Evolutionary conservation across 2,888 invertebrate genomes (phyloP).

Genomic region (Drosophila quasianomalipes): DNA sequence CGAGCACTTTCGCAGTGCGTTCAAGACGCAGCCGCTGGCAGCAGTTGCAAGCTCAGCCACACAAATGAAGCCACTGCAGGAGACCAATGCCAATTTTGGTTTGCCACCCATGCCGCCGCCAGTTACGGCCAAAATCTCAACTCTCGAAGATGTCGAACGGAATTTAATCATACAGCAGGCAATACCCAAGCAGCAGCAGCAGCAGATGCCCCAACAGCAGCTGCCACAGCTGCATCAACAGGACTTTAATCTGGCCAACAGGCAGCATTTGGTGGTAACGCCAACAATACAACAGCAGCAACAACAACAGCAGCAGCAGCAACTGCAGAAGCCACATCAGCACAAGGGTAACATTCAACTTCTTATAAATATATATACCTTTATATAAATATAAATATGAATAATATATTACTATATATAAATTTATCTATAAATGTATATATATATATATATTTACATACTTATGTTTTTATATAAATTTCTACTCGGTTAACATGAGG

Average conservation of each 20-base stretch:
- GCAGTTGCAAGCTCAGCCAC: constrained; percentile 9
- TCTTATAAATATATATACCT: background rate
- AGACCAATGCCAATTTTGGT: constrained; percentile 66
- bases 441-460: background rate
- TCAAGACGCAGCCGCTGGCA: constrained; percentile 64
- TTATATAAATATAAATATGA: background rate
- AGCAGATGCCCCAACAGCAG: constrained; percentile 44
- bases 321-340: constrained; percentile 74
- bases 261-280: constrained; percentile 56
- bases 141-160: constrained; percentile 85
- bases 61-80: constrained; percentile 52
- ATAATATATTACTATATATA: background rate
- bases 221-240: constrained; percentile 31
- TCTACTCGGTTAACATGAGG: background rate
- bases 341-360: constrained; percentile 77
- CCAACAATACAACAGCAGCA: constrained; percentile 65
- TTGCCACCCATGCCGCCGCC: constrained; percentile 58
- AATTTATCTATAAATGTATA: background rate
- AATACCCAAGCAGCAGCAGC: constrained; percentile 75
- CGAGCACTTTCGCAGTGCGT: constrained; percentile 78
- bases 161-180: constrained; percentile 84
- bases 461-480: background rate
- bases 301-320: constrained; percentile 58
- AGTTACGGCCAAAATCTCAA: constrained; percentile 82
- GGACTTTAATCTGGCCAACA: constrained; percentile 58